Conservation (phyloP, 2,888 invertebrate species). For the Helleia helle region DNA sequence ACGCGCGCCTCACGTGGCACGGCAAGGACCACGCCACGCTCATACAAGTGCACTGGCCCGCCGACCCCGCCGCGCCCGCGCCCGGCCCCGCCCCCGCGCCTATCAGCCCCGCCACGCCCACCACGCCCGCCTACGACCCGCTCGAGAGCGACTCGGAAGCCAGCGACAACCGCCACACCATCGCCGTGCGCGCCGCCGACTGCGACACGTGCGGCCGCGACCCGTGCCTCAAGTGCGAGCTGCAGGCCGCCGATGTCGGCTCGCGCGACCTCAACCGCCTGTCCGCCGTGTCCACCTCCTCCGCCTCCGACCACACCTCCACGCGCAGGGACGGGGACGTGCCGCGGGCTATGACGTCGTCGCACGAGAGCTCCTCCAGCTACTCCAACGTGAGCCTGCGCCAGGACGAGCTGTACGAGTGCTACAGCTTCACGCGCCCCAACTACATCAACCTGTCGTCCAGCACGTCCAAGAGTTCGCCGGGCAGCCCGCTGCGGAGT, state of each 20-base stretch:
- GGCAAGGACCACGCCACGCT: conserved; percentile 62
- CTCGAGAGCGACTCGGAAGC: conserved; percentile 60
- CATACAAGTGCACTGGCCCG: conserved; percentile 65
- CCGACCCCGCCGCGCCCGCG: conserved; percentile 42
- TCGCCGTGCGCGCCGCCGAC: conserved; percentile 41
- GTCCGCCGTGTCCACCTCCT: conserved; percentile 58
- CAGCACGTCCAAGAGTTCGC: conserved; percentile 57
- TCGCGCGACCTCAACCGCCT: conserved; percentile 65
- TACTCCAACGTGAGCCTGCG: conserved; percentile 53
- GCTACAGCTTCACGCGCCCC: conserved; percentile 52
- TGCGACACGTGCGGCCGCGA: conserved; percentile 47
- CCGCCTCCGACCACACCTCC: conserved; percentile 43
- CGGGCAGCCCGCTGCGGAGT: conserved; percentile 61
- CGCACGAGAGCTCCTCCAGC: conserved; percentile 61
- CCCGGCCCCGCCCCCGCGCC: conserved; percentile 49
- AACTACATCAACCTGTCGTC: conserved; percentile 64
- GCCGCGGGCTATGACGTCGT: conserved; percentile 60
- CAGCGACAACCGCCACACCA: conserved; percentile 56
- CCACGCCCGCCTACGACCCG: conserved; percentile 54
- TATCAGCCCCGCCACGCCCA: conserved; percentile 42
- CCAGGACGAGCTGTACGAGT: conserved; percentile 53
- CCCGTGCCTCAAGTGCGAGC: conserved; percentile 58
- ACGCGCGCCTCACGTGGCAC: conserved; percentile 51
- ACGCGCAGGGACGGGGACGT: conserved; percentile 35
- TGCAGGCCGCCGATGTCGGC: conserved; percentile 57